A percentile compares a stretch with the other conserved stretches of the same genome.
phyloP scores from a whole-genome alignment of 1,140 invertebrate species.

The Argopecten irradians region DNA sequence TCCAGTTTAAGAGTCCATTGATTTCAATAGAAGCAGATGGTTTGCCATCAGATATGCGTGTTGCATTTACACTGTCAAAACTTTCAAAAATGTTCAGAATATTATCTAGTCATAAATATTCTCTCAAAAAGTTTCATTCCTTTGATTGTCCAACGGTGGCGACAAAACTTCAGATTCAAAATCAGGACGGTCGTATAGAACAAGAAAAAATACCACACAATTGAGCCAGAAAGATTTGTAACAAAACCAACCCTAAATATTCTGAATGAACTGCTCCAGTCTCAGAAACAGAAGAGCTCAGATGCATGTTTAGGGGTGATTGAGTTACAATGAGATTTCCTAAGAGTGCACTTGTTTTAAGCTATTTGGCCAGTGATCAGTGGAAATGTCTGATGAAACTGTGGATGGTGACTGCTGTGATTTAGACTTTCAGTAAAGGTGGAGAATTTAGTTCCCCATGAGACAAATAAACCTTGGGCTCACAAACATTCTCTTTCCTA shows the following conservation, averaged over 20 bases:
- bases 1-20: too few relatives aligned
- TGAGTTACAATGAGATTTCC: neutral
- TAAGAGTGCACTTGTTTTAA: neutral
- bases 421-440: neutral
- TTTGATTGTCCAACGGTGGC: neutral
- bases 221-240: neutral
- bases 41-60: too few relatives aligned
- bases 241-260: neutral
- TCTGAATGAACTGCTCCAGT: too few relatives aligned
- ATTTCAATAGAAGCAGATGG: too few relatives aligned
- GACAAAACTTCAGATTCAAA: neutral
- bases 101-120: neutral
- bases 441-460: neutral
- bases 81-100: neutral
- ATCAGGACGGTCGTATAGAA: neutral
- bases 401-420: neutral
- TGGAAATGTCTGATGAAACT: neutral
- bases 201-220: neutral
- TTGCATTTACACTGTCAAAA: too few relatives aligned
- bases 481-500: neutral
- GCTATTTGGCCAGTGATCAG: neutral
- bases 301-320: too few relatives aligned
- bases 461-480: neutral
- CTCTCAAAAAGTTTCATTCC: neutral
- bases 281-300: too few relatives aligned